These are phyloP conservation scores for Zaprionus taronus DNA, from an alignment of 1,140 invertebrate genomes.

Conservation along the genomic window DNA sequence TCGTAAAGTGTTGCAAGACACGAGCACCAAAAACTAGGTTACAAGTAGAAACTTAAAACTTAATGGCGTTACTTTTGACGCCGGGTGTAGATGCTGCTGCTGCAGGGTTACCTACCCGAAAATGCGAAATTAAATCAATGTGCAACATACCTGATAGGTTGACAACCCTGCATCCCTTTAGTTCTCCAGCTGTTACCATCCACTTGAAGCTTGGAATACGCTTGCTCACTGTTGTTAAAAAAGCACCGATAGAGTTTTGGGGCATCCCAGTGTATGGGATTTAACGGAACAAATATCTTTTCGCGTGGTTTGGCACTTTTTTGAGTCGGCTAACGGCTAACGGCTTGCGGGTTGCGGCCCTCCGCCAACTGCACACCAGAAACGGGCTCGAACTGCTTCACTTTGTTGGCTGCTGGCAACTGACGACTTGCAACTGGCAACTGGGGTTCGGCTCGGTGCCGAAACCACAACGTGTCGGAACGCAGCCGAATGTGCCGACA, in stretches of 20 bases:
- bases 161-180: neutral
- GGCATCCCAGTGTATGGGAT: constrained; percentile 15
- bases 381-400: constrained; percentile 65
- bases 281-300: constrained; percentile 7
- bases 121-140: constrained; percentile 24
- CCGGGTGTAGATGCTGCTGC: constrained; percentile 4
- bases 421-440: constrained; percentile 56
- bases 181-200: neutral
- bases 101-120: neutral
- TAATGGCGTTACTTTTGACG: constrained; percentile 40
- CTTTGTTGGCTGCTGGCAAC: constrained; percentile 73
- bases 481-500: constrained; percentile 11
- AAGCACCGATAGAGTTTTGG: neutral
- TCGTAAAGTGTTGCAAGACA: constrained; percentile 31
- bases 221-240: neutral
- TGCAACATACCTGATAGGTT: constrained; percentile 37
- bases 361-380: constrained; percentile 23
- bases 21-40: constrained; percentile 62
- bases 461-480: constrained; percentile 26
- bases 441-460: constrained; percentile 5
- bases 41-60: constrained; percentile 70
- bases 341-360: neutral
- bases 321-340: constrained; percentile 14
- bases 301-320: constrained; percentile 23
- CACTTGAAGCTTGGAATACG: neutral